Base-by-base conservation (phyloP, 64 coral and sea anemone genomes). In the Stichodactyla helianthus region DNA sequence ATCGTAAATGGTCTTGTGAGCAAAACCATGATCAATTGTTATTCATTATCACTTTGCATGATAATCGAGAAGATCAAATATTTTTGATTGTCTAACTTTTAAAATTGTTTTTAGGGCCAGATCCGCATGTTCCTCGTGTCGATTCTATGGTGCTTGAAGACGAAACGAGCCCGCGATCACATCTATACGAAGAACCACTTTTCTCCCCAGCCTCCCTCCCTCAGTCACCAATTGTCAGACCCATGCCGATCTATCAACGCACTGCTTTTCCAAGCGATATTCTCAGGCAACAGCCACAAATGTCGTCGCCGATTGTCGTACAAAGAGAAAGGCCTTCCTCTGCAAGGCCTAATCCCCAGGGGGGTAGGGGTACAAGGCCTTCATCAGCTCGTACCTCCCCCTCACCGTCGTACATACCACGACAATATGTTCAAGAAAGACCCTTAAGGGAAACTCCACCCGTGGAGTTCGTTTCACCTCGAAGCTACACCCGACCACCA, bases 171-270 rank as follows among this genome's bases (percentile, higher is more conserved):
- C 85, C 90, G 51, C n/a, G 56, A 67, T 10, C 63, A 44, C 53
- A 91, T 25, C 50, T 79, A 4, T 87, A 91, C 25, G 85, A 86
- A 68, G 90, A 91, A 63, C 90, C 90, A 67, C 53, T 17, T 2
- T 71, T 82, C 35, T 23, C 60, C 4, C 84, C 90, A 27, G 51
- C 90, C 44, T 82, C 76, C 25, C 77, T 74, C 13, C 52, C 90
- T 14, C 84, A 91, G 19, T 67, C 84, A 14, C 79, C 15, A n/a
- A 9, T 87, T 50, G 79, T 58, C 35, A 82, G 59, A 17, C 85
- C 90, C 16, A 76, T 19, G 16, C 67, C 79, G 20, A 44, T 71
- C 18, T 65, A 85, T 20, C 25, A 59, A 51, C 85, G 81, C 22
- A 87, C 59, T 1, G 76, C 60, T 10, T 87, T 86, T 77, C 81